Base-by-base conservation (phyloP, 2,888 invertebrate genomes). In the Xestia sexstrigata region DNA sequence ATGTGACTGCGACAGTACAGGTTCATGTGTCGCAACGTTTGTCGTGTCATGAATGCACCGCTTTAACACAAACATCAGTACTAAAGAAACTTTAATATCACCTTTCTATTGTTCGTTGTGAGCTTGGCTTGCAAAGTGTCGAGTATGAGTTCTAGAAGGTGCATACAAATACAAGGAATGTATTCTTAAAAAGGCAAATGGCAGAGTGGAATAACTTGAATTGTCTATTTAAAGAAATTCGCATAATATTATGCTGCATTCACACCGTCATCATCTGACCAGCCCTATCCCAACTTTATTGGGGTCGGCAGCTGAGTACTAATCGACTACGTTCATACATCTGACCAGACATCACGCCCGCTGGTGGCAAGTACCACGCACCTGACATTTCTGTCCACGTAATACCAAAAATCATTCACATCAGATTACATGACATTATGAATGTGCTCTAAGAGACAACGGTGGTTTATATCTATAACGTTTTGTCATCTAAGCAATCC, bases 1-100 rank as follows among this genome's bases (percentile, higher is more conserved):
- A 80, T 42, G 55, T 58, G 81, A 66, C 60, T 55, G 55, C 74
- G 35, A 58, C 66, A 42, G 58, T 35, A 11, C 20, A 60, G 66
- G 60, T 23, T 80, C 65, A 68, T 67, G 62, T 66, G 74, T 58
- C 66, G 23, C 39, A 13, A 26, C 52, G 45, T 58, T 77, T 77
- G 71, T 82, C 68, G 67, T n/a, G 23, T 73, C 52, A 20, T 81
- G 86, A 83, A 72, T 86, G 78, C 78, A 77, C 71, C 6, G 83
- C 79, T 86, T 80, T 71, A 84, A 49, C 45, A 58, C 72, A 68
- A 72, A 82, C 82, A 70, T 66, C 39, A 72, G 63, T 71, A 74
- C 74, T 82, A 78, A 79, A 79, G 67, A 68, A 85, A 82, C 76
- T 85, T 79, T 82, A 74, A 79, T 79, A 81, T 79, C 81, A 70